phyloP scores from a whole-genome alignment of 2,113 vertebrate genomes.

The Taurulus bubalis region DNA sequence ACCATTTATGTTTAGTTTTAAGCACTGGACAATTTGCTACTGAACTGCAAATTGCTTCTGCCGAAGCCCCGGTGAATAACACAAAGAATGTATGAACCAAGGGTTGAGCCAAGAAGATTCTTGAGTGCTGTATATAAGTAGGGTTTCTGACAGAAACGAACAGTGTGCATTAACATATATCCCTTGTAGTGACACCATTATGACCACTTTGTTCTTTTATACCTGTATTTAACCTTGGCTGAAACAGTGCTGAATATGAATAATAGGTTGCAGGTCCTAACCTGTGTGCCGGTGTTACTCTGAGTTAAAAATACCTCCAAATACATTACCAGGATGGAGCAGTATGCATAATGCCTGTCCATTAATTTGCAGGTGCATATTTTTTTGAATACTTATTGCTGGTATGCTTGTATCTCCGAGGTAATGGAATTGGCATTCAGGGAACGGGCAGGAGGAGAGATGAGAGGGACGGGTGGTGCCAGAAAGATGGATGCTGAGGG shows the following conservation, averaged over 20 bases:
- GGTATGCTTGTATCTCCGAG: constrained; percentile 38
- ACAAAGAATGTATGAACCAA: constrained; percentile 31
- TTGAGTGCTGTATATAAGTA: constrained; percentile 21
- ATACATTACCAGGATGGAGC: constrained; percentile 51
- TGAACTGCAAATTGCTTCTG: constrained; percentile 42
- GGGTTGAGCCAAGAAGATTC: constrained; percentile 23
- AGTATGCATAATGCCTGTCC: constrained; percentile 59
- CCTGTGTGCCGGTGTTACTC: constrained; percentile 43
- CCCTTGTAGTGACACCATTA: constrained; percentile 64
- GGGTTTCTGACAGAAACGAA: constrained; percentile 53
- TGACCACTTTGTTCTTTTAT: constrained; percentile 59
- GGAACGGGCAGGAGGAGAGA: constrained; percentile 4
- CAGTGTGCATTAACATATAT: constrained; percentile 62
- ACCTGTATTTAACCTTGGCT: constrained; percentile 72
- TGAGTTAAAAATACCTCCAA: constrained; percentile 68
- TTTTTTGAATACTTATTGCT: constrained; percentile 63
- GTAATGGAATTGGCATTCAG: constrained; percentile 44
- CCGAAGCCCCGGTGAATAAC: constrained; percentile 31
- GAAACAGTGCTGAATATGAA: constrained; percentile 66
- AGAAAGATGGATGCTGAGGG: constrained; percentile 36
- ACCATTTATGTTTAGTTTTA: constrained; percentile 26
- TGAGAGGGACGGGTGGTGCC: constrained; percentile 24
- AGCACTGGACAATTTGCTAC: constrained; percentile 18
- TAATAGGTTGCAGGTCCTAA: constrained; percentile 62
- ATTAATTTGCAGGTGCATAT: constrained; percentile 64